Evolutionary conservation across 2,888 invertebrate genomes (phyloP).

Genomic region (Chamaedrilus cognettii): DNA sequence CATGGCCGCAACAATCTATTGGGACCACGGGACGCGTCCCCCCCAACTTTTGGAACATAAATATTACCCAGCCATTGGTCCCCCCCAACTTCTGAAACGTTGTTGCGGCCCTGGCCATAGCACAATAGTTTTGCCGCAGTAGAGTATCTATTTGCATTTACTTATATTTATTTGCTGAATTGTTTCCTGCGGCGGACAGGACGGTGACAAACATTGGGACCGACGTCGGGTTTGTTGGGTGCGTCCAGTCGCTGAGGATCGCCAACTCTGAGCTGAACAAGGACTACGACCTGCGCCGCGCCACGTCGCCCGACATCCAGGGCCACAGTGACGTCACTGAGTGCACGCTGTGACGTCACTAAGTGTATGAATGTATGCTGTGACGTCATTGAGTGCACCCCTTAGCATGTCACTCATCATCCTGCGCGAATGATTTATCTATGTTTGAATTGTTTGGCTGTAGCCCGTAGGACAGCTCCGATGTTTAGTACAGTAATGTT

Average conservation of each 20-base stretch:
- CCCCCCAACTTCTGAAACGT: too few relatives aligned
- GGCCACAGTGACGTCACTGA: neutral
- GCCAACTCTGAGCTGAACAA: constrained; percentile 63
- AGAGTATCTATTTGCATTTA: neutral
- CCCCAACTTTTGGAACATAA: too few relatives aligned
- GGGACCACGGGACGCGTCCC: too few relatives aligned
- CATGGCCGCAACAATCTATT: neutral
- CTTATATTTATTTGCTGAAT: neutral
- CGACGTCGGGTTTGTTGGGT: constrained; percentile 63
- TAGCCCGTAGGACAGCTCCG: too few relatives aligned
- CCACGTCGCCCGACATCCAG: neutral
- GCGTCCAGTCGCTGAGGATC: constrained; percentile 78
- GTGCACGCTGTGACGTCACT: too few relatives aligned
- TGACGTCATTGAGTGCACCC: too few relatives aligned
- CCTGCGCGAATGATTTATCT: too few relatives aligned
- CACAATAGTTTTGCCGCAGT: neutral
- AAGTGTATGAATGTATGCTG: too few relatives aligned
- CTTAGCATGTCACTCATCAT: too few relatives aligned
- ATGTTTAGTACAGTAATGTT: too few relatives aligned
- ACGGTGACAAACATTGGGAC: constrained; percentile 3
- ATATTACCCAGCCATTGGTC: too few relatives aligned
- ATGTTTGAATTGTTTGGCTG: too few relatives aligned
- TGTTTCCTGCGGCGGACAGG: neutral
- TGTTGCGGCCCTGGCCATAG: neutral
- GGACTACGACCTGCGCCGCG: constrained; percentile 22